Percentiles rank a stretch among this genome's conserved stretches.
Evolutionary conservation across 2,113 vertebrate species (phyloP).

Genomic region (Charina bottae): DNA sequence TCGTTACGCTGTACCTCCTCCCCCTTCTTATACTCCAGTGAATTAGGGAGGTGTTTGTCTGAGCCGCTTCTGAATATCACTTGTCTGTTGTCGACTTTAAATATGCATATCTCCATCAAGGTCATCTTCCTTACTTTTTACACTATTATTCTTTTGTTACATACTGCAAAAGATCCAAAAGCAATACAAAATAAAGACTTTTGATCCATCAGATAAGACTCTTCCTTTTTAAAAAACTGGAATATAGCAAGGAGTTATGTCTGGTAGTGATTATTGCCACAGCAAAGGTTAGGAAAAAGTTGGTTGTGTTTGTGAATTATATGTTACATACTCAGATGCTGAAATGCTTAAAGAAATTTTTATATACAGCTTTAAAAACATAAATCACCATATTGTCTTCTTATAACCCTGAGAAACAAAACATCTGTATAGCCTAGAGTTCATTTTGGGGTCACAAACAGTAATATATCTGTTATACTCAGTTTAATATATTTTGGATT

Average conservation of each 20-base stretch:
- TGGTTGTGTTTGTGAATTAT: not conserved
- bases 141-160: not conserved
- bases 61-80: not conserved
- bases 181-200: not conserved
- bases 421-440: not conserved
- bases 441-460: not conserved
- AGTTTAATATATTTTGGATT: constrained; percentile 13
- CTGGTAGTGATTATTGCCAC: not conserved
- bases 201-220: not conserved
- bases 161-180: not conserved
- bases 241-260: not conserved
- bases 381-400: not conserved
- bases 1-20: not conserved
- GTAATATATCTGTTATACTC: not conserved
- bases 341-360: not conserved
- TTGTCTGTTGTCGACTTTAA: not conserved
- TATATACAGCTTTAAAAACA: constrained; percentile 1
- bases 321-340: not conserved
- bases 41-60: not conserved
- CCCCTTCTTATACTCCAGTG: not conserved
- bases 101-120: not conserved
- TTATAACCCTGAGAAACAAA: not conserved
- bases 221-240: not conserved
- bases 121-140: not conserved
- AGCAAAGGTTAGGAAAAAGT: not conserved